A percentile compares a stretch with the other conserved stretches of the same genome.
phyloP scores from a whole-genome alignment of 1,140 invertebrate species.

The Caenorhabditis briggsae region DNA sequence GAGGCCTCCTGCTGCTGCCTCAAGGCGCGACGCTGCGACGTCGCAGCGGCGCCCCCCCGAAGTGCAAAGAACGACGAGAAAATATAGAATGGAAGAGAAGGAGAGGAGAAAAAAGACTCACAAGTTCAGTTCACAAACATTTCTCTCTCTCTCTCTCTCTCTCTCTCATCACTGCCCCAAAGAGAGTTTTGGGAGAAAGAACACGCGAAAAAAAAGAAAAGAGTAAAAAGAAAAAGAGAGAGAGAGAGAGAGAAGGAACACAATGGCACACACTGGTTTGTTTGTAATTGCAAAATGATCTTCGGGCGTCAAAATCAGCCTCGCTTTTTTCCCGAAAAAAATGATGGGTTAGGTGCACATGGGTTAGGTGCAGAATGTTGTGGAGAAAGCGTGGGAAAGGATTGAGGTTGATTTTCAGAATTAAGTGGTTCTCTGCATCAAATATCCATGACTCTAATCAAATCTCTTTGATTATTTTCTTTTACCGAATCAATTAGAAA shows the following conservation, averaged over 20 bases:
- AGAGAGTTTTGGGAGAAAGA: not conserved
- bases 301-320: not conserved
- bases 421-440: too few species aligned
- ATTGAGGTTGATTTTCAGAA: too few species aligned
- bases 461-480: too few species aligned
- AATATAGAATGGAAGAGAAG: not conserved
- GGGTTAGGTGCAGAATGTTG: too few species aligned
- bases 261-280: not conserved
- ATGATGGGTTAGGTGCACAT: not conserved
- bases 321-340: not conserved
- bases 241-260: not conserved
- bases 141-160: too few species aligned
- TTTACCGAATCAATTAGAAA: too few species aligned
- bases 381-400: too few species aligned
- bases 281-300: constrained; percentile 19
- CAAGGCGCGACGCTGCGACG: not conserved
- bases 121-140: too few species aligned
- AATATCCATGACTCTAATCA: too few species aligned
- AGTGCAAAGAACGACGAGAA: constrained; percentile 10
- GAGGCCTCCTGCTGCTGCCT: not conserved
- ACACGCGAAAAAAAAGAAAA: not conserved
- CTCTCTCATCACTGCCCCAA: not conserved
- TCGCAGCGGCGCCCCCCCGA: not conserved
- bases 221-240: not conserved
- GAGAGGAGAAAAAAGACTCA: not conserved